These are phyloP conservation scores for Dinomys branickii DNA, from an alignment of 2,113 vertebrate species.

Conservation along the genomic window DNA sequence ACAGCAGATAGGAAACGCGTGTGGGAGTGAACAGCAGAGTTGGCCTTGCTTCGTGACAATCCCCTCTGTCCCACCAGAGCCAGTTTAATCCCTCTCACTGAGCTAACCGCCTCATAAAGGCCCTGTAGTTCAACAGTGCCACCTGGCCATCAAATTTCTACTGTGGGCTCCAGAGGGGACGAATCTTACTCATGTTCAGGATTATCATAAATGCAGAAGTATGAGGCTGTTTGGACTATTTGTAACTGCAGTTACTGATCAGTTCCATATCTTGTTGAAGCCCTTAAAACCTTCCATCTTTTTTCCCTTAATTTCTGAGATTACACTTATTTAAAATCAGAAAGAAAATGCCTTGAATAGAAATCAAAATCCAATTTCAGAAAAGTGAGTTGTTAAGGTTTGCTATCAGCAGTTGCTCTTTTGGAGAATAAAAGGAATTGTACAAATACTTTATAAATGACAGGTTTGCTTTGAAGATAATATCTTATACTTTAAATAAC, in stretches of 20 bases:
- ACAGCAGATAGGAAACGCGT: background rate
- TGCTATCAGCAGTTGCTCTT: constrained; percentile 62
- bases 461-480: constrained; percentile 58
- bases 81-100: background rate
- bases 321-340: constrained; percentile 36
- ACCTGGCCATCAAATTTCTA: background rate
- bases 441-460: constrained; percentile 74
- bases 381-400: constrained; percentile 66
- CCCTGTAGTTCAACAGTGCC: rapidly evolving
- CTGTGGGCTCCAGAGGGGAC: rapidly evolving
- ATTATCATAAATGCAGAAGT: background rate
- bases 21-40: background rate
- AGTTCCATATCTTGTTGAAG: background rate
- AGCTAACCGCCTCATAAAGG: background rate
- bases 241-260: background rate
- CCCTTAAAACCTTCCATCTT: background rate
- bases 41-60: background rate
- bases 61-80: too few relatives aligned
- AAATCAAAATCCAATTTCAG: constrained; percentile 26
- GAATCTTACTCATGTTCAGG: background rate
- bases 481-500: constrained; percentile 34
- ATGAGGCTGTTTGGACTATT: background rate
- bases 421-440: constrained; percentile 68
- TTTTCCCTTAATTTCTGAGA: constrained; percentile 4
- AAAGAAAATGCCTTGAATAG: constrained; percentile 27